Evolutionary conservation across 2,888 invertebrate species (phyloP), one percentile per base, ranked within the genome.

Genomic region (Molanna angustata): DNA sequence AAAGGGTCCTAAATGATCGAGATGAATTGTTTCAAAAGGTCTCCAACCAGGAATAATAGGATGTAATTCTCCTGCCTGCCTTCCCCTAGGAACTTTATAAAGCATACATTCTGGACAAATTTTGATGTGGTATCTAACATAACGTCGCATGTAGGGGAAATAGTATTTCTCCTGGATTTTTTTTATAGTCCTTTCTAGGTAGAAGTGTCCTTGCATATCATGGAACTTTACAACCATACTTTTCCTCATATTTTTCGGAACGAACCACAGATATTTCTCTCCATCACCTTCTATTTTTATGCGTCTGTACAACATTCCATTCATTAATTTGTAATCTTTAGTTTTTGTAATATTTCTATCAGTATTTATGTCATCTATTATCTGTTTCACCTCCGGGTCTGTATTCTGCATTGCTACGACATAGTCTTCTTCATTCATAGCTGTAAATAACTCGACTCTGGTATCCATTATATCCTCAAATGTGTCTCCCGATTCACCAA

Each of bases 91-190:
- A 4, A 14, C 14, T 14, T n/a, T 35, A 14, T 7, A 27, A 6
- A 27, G 27, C 11, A 27, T 27, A 27, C 27, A 27, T 11, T 27
- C 27, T 27, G 27, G 35, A 13, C 35, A 35, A n/a, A 35, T 13
- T 4, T 35, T 35, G 35, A 35, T 35, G 35, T 35, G 35, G 35
- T 35, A n/a, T 35, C 35, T 6, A 14, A 35, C 14, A 14, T 35
- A 35, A 4, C 35, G 9, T 35, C 35, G 9, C 4, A 35, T 11
- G 9, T 14, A 14, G 13, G 35, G 35, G 14, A 35, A 35, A 13
- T 35, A 35, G 13, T 35, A 35, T 11, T 13, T 6, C 13, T 35
- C 4, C 6, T 13, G 35, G 4, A 35, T 35, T 14, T 35, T 35
- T 4, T 35, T 11, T 4, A 14, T 14, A 4, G 35, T 35, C 14